Percentiles rank a stretch among this genome's conserved stretches.
phyloP scores from a whole-genome alignment of 2,113 vertebrate species.

The Protobothrops flavoviridis region DNA sequence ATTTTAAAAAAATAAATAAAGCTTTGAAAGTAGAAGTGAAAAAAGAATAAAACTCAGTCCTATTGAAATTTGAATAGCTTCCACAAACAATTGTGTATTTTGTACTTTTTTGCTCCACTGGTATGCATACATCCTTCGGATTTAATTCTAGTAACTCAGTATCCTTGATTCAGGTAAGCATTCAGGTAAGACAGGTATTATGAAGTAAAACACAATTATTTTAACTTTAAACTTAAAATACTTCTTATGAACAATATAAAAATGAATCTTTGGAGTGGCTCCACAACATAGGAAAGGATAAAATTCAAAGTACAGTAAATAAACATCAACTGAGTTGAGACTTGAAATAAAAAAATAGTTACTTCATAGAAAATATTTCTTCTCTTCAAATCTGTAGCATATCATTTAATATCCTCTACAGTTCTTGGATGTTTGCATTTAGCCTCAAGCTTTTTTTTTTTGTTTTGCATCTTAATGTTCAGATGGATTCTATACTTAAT shows the following conservation, averaged over 20 bases:
- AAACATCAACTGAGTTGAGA: neutral
- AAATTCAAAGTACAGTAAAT: neutral
- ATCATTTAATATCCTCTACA: neutral
- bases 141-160: neutral
- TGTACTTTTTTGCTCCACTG: neutral
- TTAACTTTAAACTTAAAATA: neutral
- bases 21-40: neutral
- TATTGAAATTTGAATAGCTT: neutral
- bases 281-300: neutral
- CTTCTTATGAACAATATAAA: neutral
- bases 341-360: neutral
- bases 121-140: neutral
- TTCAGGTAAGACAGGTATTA: neutral
- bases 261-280: neutral
- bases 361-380: neutral
- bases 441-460: neutral
- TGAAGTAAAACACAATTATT: neutral
- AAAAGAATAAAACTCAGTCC: neutral
- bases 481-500: neutral
- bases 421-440: neutral
- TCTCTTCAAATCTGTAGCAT: neutral
- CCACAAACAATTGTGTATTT: neutral
- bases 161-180: neutral
- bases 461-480: neutral
- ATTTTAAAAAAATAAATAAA: neutral